phyloP scores from a whole-genome alignment of 53 echinoderm and acorn worm species.

The Patiria pectinifera region DNA sequence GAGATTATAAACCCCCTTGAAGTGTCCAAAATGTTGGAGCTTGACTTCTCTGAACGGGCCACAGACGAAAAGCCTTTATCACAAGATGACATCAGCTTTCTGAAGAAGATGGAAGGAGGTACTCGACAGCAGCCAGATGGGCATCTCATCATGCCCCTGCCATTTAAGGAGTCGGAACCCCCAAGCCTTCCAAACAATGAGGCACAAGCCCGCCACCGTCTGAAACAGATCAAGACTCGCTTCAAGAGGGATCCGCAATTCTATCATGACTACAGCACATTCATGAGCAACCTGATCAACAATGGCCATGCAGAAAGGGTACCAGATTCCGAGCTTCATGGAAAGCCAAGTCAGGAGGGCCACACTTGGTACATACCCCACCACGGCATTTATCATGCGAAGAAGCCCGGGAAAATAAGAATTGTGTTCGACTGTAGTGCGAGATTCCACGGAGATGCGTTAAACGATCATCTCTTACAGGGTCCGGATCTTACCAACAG shows the following conservation, averaged over 20 bases:
- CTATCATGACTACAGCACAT: no score
- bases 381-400: constrained; percentile 70
- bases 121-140: constrained; percentile 24
- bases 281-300: no score
- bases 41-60: constrained; percentile 47
- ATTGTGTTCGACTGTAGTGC: constrained; percentile 65
- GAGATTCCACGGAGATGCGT: constrained; percentile 45
- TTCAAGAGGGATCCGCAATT: no score
- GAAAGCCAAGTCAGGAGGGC: not conserved
- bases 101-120: constrained; percentile 51
- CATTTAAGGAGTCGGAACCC: no score
- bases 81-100: constrained; percentile 64
- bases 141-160: constrained; percentile 52
- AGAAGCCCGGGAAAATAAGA: constrained; percentile 50
- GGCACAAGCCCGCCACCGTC: no score
- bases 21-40: constrained; percentile 41
- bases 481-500: constrained; percentile 76
- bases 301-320: constrained; percentile 68
- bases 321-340: constrained; percentile 24
- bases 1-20: constrained; percentile 60
- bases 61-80: constrained; percentile 23
- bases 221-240: no score
- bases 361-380: constrained; percentile 69
- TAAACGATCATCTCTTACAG: constrained; percentile 68
- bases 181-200: no score